Base-by-base conservation (phyloP, 2,888 invertebrate genomes). In the Lochmaea capreae region DNA sequence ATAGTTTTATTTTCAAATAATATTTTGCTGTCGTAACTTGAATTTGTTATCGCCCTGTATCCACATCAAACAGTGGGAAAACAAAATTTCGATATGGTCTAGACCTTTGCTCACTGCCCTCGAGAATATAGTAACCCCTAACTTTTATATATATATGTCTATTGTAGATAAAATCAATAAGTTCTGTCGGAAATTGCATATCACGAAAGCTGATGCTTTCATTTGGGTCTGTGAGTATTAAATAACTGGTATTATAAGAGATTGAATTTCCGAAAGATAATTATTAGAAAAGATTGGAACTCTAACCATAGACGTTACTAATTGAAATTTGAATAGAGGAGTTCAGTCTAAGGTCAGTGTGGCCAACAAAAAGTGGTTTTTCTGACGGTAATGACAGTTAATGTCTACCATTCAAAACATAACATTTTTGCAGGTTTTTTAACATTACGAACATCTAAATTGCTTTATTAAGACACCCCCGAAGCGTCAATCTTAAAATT, bases 151-250 rank as follows among this genome's bases (percentile, higher is more conserved):
- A 26, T 67, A 67, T 58, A 57, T 5, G 26, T 67, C 57, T 67
- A 6, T 58, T 46, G 39, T 66, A 67, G 49, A 67, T 43, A 59
- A 67, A 67, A 67, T 67, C 67, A 58, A 67, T 67, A 67, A 67
- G 22, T 46, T 57, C 42, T 57, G 14, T 14, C 46, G 33, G 67
- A 58, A 67, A 59, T 59, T 58, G 14, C 42, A 67, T 67, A 46
- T 43, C 46, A 61, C 43, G 11, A 42, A 18, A 57, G 18, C 26
- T 26, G 59, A 67, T 18, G 58, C 42, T 67, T 67, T 67, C 67
- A 67, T 58, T 67, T 42, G n/a, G 3, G 8, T 61, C n/a, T 39
- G 16, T 52, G 11, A 16, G 22, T 46, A 54, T 66, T 57, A 54
- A 66, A 16, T 66, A n/a, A 16, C 66, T 16, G 16, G 18, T 67